Percentiles rank a stretch among this genome's conserved stretches.
Conservation (phyloP, 2,113 vertebrate genomes). For the Phalacrocorax brasilianus region DNA sequence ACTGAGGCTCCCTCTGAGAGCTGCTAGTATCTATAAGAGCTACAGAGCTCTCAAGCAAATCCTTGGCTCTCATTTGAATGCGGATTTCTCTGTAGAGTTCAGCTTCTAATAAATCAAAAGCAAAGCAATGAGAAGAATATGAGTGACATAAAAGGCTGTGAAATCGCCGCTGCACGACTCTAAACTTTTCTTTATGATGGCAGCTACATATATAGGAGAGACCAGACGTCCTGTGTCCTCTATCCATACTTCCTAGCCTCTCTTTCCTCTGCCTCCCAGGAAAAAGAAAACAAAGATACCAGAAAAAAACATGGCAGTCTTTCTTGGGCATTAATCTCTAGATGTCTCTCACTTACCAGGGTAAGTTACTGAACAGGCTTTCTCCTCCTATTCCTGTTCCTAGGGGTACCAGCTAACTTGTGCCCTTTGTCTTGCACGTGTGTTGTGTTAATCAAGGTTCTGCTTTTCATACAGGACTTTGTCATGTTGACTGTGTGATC, state of each 20-base stretch:
- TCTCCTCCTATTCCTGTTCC: neutral
- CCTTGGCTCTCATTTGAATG: conserved; percentile 78
- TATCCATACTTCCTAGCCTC: neutral
- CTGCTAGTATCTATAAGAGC: conserved; percentile 55
- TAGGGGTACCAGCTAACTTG: neutral
- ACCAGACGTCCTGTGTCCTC: neutral
- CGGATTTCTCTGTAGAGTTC: conserved; percentile 81
- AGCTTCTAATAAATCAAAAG: conserved; percentile 74
- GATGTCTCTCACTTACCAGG: neutral
- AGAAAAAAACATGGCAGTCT: neutral
- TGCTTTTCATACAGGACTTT: neutral
- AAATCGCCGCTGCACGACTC: neutral
- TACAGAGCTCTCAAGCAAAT: conserved; percentile 70
- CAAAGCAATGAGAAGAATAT: neutral
- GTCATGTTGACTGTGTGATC: neutral
- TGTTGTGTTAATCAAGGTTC: neutral
- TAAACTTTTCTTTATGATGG: neutral
- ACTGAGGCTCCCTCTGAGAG: conserved; percentile 35
- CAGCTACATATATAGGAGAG: neutral
- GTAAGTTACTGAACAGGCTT: neutral
- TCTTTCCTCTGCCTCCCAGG: neutral
- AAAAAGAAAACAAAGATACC: neutral
- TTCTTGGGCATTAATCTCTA: neutral
- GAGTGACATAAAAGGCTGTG: neutral
- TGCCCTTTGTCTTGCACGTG: neutral